Percentiles rank a stretch among this genome's conserved stretches.
Conservation (phyloP, 37 sponge, comb jelly and placozoan genomes). For the Ephydatia muelleri region DNA sequence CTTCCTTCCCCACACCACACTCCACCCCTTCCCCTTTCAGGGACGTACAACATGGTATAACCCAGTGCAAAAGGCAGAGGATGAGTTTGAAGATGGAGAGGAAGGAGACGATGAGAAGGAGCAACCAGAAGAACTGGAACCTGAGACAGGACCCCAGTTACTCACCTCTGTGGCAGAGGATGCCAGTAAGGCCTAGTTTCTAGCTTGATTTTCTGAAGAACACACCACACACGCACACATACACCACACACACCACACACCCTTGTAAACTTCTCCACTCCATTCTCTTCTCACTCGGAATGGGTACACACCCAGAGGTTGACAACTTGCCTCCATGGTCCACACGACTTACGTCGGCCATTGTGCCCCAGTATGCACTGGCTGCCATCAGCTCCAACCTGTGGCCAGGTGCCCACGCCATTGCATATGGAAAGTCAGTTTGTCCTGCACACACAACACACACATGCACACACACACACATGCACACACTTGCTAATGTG, state of each 20-base stretch:
- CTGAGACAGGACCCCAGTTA: conserved; percentile 94
- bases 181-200: conserved; percentile 74
- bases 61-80: conserved; percentile 93
- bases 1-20: not conserved
- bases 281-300: too few species aligned
- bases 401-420: conserved; percentile 97
- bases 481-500: not conserved
- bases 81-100: conserved; percentile 97
- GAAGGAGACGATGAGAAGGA: conserved; percentile 92
- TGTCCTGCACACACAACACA: not conserved
- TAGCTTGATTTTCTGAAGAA: too few species aligned
- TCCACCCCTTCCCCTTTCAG: conserved; percentile 28
- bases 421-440: conserved; percentile 71
- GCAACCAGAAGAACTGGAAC: conserved; percentile 92
- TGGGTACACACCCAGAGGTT: too few species aligned
- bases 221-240: not conserved
- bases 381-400: conserved; percentile 91
- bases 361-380: conserved; percentile 87
- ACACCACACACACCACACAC: conserved; percentile 2
- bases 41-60: conserved; percentile 98
- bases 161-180: conserved; percentile 92
- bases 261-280: not conserved
- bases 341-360: conserved; percentile 67
- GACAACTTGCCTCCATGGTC: conserved; percentile 95
- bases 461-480: not conserved